Base-by-base conservation (phyloP, 1,140 invertebrate species). In the Drosophila parvula region DNA sequence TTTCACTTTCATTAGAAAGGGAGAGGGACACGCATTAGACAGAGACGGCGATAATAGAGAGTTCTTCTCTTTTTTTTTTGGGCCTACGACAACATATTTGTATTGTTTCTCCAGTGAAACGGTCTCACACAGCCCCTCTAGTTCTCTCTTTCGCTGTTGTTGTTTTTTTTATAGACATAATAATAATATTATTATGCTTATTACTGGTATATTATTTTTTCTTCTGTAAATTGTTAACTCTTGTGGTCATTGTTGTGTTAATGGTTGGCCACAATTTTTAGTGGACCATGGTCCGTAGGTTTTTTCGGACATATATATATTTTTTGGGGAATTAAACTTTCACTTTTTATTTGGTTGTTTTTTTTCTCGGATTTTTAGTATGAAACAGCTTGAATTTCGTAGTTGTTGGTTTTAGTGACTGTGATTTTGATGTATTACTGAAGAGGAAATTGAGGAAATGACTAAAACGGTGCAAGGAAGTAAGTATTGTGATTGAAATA, bases 1-100 rank as follows among this genome's bases (percentile, higher is more conserved):
- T 85, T 79, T 90, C 84, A 91, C 88, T 90, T 91, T 91, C 89
- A 82, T 91, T 90, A 85, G 89, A 91, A 91, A 90, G 68, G 78
- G 53, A 45, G 18, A 74, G 45, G 6, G 2, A 38, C 16, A 32
- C 9, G 14, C 16, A 53, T 22, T 36, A 40, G 16, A 62, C 0
- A 65, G 18, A 38, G 63, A 43, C 4, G 5, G n/a, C 40, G 30
- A 51, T 32, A 18, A 51, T 18, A 12, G 45, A 40, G 36, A 41
- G 50, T 73, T 41, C 38, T 64, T 57, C 14, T 47, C 28, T 43
- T 44, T 65, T 44, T 41, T 44, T 68, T 51, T 22, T 50, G 78
- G 69, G 88, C 80, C 88, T 90, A 90, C 88, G 88, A 90, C 88
- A 90, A 90, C 88, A 78, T 57, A 79, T 78, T 22, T 22, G 76